Conservation (phyloP, 2,113 vertebrate genomes). For the Myrmecobius fasciatus region DNA sequence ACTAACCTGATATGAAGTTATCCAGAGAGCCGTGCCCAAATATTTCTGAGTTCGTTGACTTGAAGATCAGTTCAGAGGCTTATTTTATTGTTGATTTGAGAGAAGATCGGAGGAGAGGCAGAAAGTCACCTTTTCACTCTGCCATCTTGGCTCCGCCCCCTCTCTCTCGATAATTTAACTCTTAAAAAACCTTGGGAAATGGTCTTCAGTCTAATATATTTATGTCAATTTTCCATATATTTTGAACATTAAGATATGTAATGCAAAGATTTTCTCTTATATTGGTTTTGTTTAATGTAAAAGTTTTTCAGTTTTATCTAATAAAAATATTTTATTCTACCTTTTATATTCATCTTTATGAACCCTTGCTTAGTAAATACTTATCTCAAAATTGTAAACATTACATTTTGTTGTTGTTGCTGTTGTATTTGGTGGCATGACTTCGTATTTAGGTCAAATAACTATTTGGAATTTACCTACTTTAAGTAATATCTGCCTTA, state of each 20-base stretch:
- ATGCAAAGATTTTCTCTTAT: not conserved
- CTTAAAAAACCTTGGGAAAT: not conserved
- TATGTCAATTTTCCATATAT: not conserved
- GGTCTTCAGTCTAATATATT: not conserved
- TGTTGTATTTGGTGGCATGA: not conserved
- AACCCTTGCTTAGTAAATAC: not conserved
- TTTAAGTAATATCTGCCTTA: not conserved
- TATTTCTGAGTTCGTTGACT: too few species aligned
- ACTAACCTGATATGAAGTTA: too few species aligned
- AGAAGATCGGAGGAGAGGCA: too few species aligned
- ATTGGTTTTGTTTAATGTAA: not conserved
- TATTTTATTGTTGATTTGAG: too few species aligned
- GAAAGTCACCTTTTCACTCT: too few species aligned
- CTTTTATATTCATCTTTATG: not conserved
- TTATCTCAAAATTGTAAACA: not conserved
- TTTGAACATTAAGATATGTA: not conserved
- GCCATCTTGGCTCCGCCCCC: too few species aligned
- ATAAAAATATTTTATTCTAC: not conserved
- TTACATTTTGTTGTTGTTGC: not conserved
- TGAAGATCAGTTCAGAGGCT: too few species aligned
- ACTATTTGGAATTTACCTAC: not conserved
- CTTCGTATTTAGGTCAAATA: not conserved
- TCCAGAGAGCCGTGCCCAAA: too few species aligned
- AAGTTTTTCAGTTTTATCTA: not conserved
- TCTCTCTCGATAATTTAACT: too few species aligned